These are phyloP conservation scores for Ephydatia muelleri DNA, from an alignment of 37 sponge, comb jelly and placozoan genomes.

Conservation along the genomic window DNA sequence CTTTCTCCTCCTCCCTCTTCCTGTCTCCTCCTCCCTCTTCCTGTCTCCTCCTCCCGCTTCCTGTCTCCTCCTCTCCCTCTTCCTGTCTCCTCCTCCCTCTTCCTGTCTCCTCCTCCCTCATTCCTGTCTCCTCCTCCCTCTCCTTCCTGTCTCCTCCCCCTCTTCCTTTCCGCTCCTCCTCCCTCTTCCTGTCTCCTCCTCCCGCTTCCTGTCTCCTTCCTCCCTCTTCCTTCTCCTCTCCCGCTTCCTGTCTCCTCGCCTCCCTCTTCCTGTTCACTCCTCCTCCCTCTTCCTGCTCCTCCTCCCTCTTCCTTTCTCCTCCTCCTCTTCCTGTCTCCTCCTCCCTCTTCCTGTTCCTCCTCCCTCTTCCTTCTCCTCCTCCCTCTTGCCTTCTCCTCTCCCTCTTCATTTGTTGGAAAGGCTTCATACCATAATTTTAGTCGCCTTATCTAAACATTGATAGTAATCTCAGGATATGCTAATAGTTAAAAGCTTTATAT, in stretches of 20 bases:
- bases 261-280: conserved; percentile 25
- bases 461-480: no score
- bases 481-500: no score
- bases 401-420: no score
- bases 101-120: conserved; percentile 35
- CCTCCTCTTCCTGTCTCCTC: neutral
- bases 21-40: neutral
- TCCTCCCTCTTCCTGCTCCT: conserved; percentile 26
- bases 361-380: conserved; percentile 34
- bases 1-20: neutral
- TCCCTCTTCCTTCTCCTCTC: neutral
- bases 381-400: neutral
- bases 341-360: conserved; percentile 21
- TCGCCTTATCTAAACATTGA: no score
- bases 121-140: conserved; percentile 19
- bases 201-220: conserved; percentile 34
- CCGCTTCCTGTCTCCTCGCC: neutral
- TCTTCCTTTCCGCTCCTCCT: conserved; percentile 8
- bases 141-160: conserved; percentile 25
- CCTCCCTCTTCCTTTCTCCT: conserved; percentile 36
- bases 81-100: neutral
- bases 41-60: neutral
- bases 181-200: conserved; percentile 31
- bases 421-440: no score
- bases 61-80: neutral